Evolutionary conservation across 2,888 invertebrate genomes (phyloP).

Genomic region (Temnothorax rugatulus): DNA sequence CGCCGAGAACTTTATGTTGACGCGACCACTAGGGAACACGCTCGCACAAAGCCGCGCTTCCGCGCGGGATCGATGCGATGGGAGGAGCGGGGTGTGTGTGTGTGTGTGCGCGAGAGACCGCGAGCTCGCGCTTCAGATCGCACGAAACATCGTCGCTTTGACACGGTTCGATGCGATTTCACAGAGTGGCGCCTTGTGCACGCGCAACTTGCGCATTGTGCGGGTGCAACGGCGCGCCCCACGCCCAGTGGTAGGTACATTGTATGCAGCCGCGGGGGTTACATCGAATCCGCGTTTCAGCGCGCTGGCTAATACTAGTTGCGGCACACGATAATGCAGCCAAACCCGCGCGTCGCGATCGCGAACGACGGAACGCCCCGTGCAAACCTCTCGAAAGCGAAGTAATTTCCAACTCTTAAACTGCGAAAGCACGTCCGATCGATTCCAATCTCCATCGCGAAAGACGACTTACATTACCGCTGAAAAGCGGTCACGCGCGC

Average conservation of each 20-base stretch:
- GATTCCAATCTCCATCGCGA: conserved; percentile 25
- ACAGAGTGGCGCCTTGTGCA: conserved; percentile 45
- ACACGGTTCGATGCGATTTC: conserved; percentile 47
- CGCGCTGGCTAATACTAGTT: conserved; percentile 11
- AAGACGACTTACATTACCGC: conserved; percentile 8
- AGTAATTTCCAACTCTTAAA: conserved; percentile 49
- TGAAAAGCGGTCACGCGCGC: conserved; percentile 26
- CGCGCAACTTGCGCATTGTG: conserved; percentile 38
- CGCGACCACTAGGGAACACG: neutral
- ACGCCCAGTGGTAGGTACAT: no score
- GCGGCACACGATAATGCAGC: conserved; percentile 22
- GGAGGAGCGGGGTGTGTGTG: no score
- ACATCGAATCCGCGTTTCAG: conserved; percentile 36
- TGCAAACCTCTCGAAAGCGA: neutral
- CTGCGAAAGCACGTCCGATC: conserved; percentile 32
- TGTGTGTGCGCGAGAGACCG: neutral
- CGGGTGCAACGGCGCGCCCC: conserved; percentile 13
- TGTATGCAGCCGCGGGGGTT: conserved; percentile 1
- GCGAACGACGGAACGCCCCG: neutral
- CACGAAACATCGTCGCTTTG: conserved; percentile 55
- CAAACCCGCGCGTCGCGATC: neutral
- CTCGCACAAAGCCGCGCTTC: neutral
- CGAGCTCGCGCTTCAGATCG: conserved; percentile 37
- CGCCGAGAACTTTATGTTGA: conserved; percentile 9
- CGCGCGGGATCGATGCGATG: neutral